Evolutionary conservation across 2,113 vertebrate genomes (phyloP).

Genomic region (Propithecus coquereli): DNA sequence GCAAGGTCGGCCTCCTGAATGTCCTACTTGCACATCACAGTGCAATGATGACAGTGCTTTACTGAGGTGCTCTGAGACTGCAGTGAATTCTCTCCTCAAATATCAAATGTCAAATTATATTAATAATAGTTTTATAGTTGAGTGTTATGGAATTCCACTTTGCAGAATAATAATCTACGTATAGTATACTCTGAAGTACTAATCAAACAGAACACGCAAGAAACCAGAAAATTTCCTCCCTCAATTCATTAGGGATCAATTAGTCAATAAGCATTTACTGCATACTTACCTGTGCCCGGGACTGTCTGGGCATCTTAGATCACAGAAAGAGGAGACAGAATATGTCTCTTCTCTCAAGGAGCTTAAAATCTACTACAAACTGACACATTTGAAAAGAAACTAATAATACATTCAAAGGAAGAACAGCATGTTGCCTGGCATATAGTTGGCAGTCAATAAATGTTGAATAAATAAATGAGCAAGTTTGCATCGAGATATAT

Average conservation of each 20-base stretch:
- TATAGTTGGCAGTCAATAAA: background rate
- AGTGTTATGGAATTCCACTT: background rate
- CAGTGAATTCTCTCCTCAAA: background rate
- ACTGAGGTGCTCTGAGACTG: background rate
- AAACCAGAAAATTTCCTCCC: conserved; percentile 35
- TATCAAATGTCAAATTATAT: conserved; percentile 9
- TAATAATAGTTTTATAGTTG: conserved; percentile 1
- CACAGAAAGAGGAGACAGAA: background rate
- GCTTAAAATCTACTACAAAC: background rate
- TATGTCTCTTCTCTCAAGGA: background rate
- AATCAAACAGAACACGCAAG: conserved; percentile 48
- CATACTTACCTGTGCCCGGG: background rate
- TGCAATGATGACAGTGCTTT: background rate
- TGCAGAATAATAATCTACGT: conserved; percentile 29
- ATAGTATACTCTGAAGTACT: background rate
- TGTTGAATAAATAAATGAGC: background rate
- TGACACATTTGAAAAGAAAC: background rate
- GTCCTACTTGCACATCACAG: no score
- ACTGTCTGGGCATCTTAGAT: background rate
- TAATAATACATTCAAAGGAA: background rate
- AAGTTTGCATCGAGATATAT: background rate
- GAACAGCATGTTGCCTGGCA: background rate
- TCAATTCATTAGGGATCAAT: conserved; percentile 31
- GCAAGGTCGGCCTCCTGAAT: background rate
- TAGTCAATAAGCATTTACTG: conserved; percentile 22